Evolutionary conservation across 2,888 invertebrate species (phyloP), one percentile per base, ranked within the genome.

Genomic region (Tineola bisselliella): DNA sequence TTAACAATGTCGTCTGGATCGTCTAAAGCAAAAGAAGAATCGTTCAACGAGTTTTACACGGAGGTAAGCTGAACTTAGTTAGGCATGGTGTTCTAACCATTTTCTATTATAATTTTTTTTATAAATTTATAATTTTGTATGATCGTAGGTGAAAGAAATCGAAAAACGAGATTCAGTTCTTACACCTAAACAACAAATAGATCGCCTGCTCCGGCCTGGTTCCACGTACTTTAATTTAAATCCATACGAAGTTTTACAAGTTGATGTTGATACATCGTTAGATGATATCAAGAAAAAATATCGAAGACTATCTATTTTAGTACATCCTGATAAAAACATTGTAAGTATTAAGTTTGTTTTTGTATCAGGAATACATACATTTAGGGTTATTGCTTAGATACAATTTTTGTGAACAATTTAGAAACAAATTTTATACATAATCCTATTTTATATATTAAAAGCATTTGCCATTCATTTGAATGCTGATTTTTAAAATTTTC

Each of bases 221-320:
- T 96, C 98, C 0, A 98, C 99, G 11, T 99, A 99, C 87, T 96
- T 99, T 80, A 99, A 99, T 88, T 89, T 99, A 66, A 99, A 99
- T 83, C 99, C 99, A 0, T 96, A 93, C 77, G 95, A 96, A 86
- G 96, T 95, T 2, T 86, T 97, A 61, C 95, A 96, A 88, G 91
- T 96, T 60, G 98, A 99, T 70, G 96, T 97, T 12, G 96, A 96
- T 65, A 90, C 93, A 11, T 86, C 94, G 17, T 78, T 98, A 61
- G 97, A 98, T 68, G 96, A 97, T 75, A 93, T 98, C 61, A 98
- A 98, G 81, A 98, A 96, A 79, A 97, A 97, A 83, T 99, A 98
- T 82, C 91, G 97, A 75, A 91, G 95, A 87, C 90, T 99, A 72
- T 99, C 99, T 15, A 96, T 99, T 78, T 89, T 99, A 71, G 98